Percentiles rank a stretch among this genome's conserved stretches.
Conservation (phyloP, 1,140 invertebrate genomes). For the Calliopsis andreniformis region DNA sequence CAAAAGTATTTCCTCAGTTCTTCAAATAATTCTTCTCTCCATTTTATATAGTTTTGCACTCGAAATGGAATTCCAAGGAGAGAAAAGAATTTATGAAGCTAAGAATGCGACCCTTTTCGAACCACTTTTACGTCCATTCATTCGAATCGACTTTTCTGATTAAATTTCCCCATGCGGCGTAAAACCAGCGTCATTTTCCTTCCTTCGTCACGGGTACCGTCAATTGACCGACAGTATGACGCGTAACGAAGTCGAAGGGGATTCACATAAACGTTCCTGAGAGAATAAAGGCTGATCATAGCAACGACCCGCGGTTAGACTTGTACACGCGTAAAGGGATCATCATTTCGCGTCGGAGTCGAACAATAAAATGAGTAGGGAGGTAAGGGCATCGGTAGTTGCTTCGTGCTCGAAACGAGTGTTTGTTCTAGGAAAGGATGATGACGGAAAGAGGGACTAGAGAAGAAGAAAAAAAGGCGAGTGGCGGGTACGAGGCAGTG, state of each 20-base stretch:
- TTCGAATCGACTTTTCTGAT: no score
- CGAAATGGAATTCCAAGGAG: no score
- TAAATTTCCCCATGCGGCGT: no score
- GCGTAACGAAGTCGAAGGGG: background rate
- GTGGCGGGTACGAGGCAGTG: constrained; percentile 19
- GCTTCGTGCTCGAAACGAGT: background rate
- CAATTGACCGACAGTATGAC: background rate
- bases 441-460: constrained; percentile 1
- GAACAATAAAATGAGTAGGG: constrained; percentile 10
- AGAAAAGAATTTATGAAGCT: no score
- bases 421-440: background rate
- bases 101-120: no score
- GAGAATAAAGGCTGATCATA: constrained; percentile 24
- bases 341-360: background rate
- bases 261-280: background rate
- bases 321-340: background rate
- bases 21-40: no score
- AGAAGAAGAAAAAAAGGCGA: constrained; percentile 3
- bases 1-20: no score
- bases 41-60: no score
- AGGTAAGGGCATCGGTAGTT: background rate
- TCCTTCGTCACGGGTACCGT: background rate
- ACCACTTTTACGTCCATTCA: no score
- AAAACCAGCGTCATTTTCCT: background rate
- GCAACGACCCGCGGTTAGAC: constrained; percentile 2